Conservation (phyloP, 2,113 vertebrate genomes). For the Esox niger region DNA sequence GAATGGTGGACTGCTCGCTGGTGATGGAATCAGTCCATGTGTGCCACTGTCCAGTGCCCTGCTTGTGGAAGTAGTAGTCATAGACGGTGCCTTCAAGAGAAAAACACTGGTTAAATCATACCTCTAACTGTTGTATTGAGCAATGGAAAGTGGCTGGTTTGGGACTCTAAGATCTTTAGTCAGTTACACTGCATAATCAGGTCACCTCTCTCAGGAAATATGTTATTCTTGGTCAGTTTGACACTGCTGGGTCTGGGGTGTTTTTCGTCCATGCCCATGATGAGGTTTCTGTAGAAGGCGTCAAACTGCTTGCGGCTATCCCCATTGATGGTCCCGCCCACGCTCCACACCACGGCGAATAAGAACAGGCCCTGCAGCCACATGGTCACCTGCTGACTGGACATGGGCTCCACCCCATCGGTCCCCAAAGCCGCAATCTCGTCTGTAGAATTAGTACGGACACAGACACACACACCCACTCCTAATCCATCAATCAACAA, state of each 20-base stretch:
- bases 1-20: slow-evolving; percentile 75
- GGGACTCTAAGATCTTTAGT: no score
- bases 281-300: slow-evolving; percentile 79
- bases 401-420: slow-evolving; percentile 60
- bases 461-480: not conserved
- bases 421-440: slow-evolving; percentile 69
- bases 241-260: slow-evolving; percentile 80
- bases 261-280: slow-evolving; percentile 70
- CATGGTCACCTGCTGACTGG: slow-evolving; percentile 79
- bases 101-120: slow-evolving; percentile 14
- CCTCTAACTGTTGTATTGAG: no score
- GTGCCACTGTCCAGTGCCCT: slow-evolving; percentile 80
- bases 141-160: no score
- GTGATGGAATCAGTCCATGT: slow-evolving; percentile 83
- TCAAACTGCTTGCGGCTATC: slow-evolving; percentile 88
- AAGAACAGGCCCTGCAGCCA: slow-evolving; percentile 90
- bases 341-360: slow-evolving; percentile 86
- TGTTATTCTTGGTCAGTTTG: slow-evolving; percentile 79
- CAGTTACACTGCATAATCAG: not conserved
- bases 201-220: slow-evolving; percentile 87
- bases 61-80: slow-evolving; percentile 88
- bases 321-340: slow-evolving; percentile 81
- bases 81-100: slow-evolving; percentile 79
- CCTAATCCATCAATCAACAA: not conserved
- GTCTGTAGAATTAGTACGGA: slow-evolving; percentile 65